A percentile compares a stretch with the other conserved stretches of the same genome.
Conservation (phyloP, 2,113 vertebrate genomes). For the Laticauda laticaudata region DNA sequence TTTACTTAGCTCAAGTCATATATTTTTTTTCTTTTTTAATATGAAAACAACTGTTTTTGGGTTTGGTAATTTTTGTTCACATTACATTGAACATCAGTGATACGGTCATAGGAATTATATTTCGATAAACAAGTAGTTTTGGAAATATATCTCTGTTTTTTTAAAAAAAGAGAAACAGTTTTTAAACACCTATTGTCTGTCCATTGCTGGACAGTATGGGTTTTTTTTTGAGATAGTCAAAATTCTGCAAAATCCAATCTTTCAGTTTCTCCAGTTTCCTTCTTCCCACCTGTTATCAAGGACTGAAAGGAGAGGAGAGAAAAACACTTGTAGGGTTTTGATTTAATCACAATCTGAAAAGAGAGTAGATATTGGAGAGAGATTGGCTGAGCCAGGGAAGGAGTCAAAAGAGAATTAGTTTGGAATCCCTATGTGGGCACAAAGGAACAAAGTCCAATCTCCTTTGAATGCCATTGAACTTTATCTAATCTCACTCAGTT, state of each 20-base stretch:
- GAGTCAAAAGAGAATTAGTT: too few species aligned
- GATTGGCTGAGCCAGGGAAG: too few species aligned
- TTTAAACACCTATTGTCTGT: background rate
- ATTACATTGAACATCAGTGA: background rate
- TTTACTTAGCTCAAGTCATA: background rate
- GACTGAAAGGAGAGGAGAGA: background rate
- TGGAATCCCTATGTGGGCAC: too few species aligned
- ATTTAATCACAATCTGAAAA: background rate
- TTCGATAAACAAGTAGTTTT: background rate
- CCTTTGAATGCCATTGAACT: too few species aligned
- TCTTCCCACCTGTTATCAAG: background rate
- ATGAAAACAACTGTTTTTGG: background rate
- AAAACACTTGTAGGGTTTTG: background rate
- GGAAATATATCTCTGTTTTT: background rate
- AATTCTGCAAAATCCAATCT: background rate
- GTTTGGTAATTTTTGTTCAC: background rate
- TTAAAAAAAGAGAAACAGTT: background rate
- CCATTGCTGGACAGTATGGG: background rate
- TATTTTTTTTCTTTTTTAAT: background rate
- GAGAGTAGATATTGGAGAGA: background rate
- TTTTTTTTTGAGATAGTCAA: background rate
- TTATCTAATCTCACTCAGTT: too few species aligned
- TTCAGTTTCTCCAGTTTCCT: background rate
- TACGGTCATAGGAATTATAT: background rate
- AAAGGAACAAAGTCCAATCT: too few species aligned